A percentile compares a stretch with the other conserved stretches of the same genome.
Conservation (phyloP, 92 coral and sea anemone species). For the Heteractis magnifica region DNA sequence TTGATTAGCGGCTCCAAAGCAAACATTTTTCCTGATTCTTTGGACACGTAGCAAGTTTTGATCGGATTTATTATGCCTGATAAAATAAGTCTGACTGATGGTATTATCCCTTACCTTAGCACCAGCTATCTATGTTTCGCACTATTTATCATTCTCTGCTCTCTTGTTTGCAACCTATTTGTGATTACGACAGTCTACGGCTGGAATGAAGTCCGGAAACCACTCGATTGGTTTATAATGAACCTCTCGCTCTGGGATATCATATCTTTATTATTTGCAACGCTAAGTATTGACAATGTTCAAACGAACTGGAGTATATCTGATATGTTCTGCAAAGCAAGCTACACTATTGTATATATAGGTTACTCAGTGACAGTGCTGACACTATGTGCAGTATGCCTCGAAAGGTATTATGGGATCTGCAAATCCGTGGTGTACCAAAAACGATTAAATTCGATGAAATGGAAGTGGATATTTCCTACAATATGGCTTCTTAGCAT, state of each 20-base stretch:
- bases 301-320: slow-evolving; percentile 73
- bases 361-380: slow-evolving; percentile 58
- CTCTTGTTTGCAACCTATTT: slow-evolving; percentile 58
- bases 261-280: slow-evolving; percentile 70
- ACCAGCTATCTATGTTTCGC: slow-evolving; percentile 46
- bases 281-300: slow-evolving; percentile 79
- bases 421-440: slow-evolving; percentile 52
- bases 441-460: slow-evolving; percentile 43
- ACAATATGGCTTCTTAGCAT: slow-evolving; percentile 56
- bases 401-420: slow-evolving; percentile 76
- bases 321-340: slow-evolving; percentile 66
- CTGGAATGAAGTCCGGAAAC: slow-evolving; percentile 38
- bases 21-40: slow-evolving; percentile 21
- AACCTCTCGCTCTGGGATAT: slow-evolving; percentile 63
- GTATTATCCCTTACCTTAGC: slow-evolving; percentile 44
- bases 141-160: slow-evolving; percentile 50
- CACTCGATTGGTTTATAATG: slow-evolving; percentile 61
- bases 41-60: slow-evolving; percentile 24
- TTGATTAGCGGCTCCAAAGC: slow-evolving; percentile 25
- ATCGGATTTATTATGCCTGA: slow-evolving; percentile 42
- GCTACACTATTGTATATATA: slow-evolving; percentile 51
- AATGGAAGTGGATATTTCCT: slow-evolving; percentile 27
- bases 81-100: slow-evolving; percentile 30
- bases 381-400: slow-evolving; percentile 51
- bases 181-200: slow-evolving; percentile 65